phyloP scores from a whole-genome alignment of 2,113 vertebrate species.

The Alces alces region DNA sequence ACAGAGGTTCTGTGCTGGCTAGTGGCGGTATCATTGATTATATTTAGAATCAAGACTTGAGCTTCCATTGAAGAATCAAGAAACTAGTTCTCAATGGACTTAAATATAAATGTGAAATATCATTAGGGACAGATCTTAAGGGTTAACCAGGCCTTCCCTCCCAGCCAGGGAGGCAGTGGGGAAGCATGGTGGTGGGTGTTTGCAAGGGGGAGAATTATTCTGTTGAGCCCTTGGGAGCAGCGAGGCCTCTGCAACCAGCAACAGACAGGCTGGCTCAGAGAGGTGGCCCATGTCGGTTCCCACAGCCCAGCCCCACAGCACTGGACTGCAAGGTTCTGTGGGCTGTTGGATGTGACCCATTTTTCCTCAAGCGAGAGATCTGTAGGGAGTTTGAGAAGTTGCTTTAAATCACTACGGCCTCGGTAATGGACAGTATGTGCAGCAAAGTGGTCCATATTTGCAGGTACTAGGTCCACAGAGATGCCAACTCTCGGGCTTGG shows the following conservation, averaged over 20 bases:
- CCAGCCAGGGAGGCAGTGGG: background rate
- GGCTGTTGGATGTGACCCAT: conserved; percentile 37
- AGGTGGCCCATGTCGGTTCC: background rate
- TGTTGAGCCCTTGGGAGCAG: background rate
- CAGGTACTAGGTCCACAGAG: background rate
- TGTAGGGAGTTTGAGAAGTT: conserved; percentile 27
- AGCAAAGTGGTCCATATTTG: background rate
- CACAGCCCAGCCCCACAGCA: background rate
- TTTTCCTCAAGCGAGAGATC: conserved; percentile 51
- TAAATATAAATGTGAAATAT: background rate
- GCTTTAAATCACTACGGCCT: conserved; percentile 25
- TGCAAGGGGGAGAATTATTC: background rate
- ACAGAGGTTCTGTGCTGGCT: background rate
- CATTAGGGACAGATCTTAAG: background rate
- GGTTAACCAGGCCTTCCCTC: background rate
- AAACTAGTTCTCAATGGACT: background rate
- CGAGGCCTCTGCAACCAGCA: background rate
- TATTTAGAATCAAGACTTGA: conserved; percentile 32
- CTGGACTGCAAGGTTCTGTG: conserved; percentile 45
- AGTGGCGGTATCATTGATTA: background rate
- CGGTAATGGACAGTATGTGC: background rate
- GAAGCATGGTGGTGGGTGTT: background rate
- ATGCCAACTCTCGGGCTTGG: background rate
- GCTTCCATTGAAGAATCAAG: conserved; percentile 1
- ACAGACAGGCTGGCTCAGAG: background rate